A percentile compares a stretch with the other conserved stretches of the same genome.
phyloP scores from a whole-genome alignment of 92 coral and sea anemone genomes.

The Paragorgia papillata region DNA sequence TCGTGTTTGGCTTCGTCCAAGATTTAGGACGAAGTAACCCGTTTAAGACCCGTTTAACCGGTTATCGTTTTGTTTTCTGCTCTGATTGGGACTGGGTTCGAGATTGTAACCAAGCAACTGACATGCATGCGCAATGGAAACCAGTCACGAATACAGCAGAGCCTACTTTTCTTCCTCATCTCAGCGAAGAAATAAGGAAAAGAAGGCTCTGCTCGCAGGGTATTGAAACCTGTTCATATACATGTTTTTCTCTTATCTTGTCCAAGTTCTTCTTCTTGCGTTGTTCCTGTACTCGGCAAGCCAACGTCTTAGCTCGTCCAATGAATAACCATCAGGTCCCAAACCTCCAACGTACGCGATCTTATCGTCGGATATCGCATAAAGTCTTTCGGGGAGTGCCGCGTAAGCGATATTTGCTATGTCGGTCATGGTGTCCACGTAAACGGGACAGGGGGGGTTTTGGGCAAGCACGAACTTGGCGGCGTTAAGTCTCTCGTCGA shows the following conservation, averaged over 20 bases:
- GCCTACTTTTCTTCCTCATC: too few species aligned
- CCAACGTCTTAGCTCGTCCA: conserved; percentile 75
- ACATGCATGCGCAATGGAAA: too few species aligned
- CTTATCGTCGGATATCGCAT: conserved; percentile 64
- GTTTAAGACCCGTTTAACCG: too few species aligned
- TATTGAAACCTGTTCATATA: too few species aligned
- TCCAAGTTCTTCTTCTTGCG: conserved; percentile 38
- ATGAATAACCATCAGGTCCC: conserved; percentile 87
- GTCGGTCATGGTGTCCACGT: conserved; percentile 89
- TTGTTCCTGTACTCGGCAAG: conserved; percentile 46
- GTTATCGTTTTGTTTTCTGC: too few species aligned
- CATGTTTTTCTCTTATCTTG: conserved; percentile 6
- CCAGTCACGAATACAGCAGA: too few species aligned
- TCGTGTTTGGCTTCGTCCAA: too few species aligned
- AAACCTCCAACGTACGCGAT: conserved; percentile 84
- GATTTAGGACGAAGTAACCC: too few species aligned
- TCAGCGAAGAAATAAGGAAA: too few species aligned
- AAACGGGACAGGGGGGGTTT: conserved; percentile 72
- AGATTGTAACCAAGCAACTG: too few species aligned
- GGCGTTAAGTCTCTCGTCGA: conserved; percentile 69
- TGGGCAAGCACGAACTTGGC: conserved; percentile 65
- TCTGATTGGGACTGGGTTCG: too few species aligned
- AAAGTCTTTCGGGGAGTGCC: conserved; percentile 85
- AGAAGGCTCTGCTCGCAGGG: too few species aligned
- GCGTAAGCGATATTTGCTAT: conserved; percentile 87